Base-by-base conservation (phyloP, 2,113 vertebrate genomes). In the Antechinus flavipes region DNA sequence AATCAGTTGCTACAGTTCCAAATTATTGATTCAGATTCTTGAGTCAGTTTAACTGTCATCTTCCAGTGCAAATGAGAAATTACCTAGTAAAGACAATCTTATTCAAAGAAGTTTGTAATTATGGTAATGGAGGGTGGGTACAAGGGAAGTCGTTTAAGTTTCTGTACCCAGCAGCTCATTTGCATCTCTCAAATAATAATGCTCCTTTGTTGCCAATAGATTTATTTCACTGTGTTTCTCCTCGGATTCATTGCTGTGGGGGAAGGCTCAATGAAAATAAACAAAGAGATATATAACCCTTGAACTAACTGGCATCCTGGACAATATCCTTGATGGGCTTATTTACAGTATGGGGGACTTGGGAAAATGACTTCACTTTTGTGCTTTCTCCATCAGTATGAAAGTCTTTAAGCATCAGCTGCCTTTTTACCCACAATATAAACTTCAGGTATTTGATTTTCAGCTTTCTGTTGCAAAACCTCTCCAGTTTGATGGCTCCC, bases 191-290 rank as follows among this genome's bases (percentile, higher is more conserved):
- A 97, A 95, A 95, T 93, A 68, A 90, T 90, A 95, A 95, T 93
- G 95, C 93, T 92, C 24, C 95, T 97, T 98, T 97, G 93, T 98
- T 97, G 93, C 49, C 50, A 52, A 96, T 95, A 96, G 97, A 98
- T 98, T 98, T 98, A 97, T 97, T 97, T 97, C 92, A 96, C 94
- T 94, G 90, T 96, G 96, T 97, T 95, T 97, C 94, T 96, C 53
- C 46, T 52, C 53, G 94, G 91, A 49, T 95, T 97, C 97, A 97
- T 54, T 84, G 54, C 94, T 91, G 89, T 1, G 0, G 91, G 90
- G 0, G 19, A 94, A 97, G 3, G 10, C 93, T 95, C 93, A 96
- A 47, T 94, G 92, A 90, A 89, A 96, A 90, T 30, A 56, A 8
- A 95, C 93, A 95, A 14, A 90, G 93, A 96, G 97, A 94, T 91